These are phyloP conservation scores for Enteromius argenteus DNA, from an alignment of 2,797 vertebrate species.

Conservation along the genomic window DNA sequence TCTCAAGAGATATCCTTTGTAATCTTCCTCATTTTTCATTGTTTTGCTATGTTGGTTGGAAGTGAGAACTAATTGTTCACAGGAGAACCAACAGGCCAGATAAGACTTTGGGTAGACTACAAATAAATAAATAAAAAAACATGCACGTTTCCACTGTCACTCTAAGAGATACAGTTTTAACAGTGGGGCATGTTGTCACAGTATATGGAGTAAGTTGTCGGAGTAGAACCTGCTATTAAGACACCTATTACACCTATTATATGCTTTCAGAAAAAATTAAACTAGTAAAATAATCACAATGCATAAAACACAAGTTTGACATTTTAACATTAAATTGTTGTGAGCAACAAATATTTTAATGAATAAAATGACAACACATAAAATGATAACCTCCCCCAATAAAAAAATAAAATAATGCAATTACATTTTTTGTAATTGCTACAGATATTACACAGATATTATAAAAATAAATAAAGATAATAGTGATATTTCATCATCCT, in stretches of 20 bases:
- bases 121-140: neutral
- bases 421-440: too few relatives aligned
- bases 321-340: neutral
- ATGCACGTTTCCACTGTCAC: neutral
- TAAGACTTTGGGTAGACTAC: neutral
- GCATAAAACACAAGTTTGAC: neutral
- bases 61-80: conserved; percentile 9
- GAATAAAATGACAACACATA: neutral
- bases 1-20: conserved; percentile 41
- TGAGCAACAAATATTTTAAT: neutral
- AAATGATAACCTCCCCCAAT: neutral
- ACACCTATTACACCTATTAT: neutral
- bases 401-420: neutral
- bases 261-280: neutral
- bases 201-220: neutral
- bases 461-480: too few relatives aligned
- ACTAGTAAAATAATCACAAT: neutral
- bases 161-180: neutral
- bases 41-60: conserved; percentile 1
- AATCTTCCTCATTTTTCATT: conserved; percentile 36
- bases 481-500: too few relatives aligned
- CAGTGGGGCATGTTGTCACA: neutral
- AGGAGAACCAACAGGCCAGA: conserved; percentile 15
- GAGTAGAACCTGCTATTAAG: neutral
- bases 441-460: too few relatives aligned